Percentiles rank a stretch among this genome's conserved stretches.
Evolutionary conservation across 1,140 invertebrate genomes (phyloP).

Genomic region (Homarus americanus): DNA sequence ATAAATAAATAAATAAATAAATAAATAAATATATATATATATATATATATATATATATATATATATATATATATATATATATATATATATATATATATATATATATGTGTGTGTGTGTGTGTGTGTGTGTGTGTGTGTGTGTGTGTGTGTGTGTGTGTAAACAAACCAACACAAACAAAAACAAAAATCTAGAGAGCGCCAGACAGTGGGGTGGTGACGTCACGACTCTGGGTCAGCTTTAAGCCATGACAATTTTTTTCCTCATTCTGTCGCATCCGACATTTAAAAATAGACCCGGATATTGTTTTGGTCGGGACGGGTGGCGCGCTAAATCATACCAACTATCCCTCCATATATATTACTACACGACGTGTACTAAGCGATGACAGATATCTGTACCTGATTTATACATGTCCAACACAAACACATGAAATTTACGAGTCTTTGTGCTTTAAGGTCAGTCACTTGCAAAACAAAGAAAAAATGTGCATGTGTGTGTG

Average conservation of each 20-base stretch:
- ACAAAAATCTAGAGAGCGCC: not conserved
- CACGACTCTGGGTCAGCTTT: conserved; percentile 32
- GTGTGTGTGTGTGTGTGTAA: not conserved
- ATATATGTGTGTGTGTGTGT: conserved; percentile 8
- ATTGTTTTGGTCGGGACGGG: not conserved
- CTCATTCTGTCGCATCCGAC: not conserved
- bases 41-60: conserved; percentile 40
- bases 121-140: not conserved
- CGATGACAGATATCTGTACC: too few species aligned
- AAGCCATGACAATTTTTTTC: conserved; percentile 6
- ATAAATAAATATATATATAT: conserved; percentile 44
- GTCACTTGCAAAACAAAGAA: too few species aligned
- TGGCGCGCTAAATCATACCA: too few species aligned
- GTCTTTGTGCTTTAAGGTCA: too few species aligned
- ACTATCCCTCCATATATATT: too few species aligned
- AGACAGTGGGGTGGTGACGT: conserved; percentile 31
- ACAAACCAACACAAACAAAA: not conserved
- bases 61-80: conserved; percentile 21
- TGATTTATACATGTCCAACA: too few species aligned
- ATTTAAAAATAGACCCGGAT: not conserved
- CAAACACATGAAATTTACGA: too few species aligned
- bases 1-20: not conserved
- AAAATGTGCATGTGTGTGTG: too few species aligned
- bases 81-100: not conserved
- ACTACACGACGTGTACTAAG: too few species aligned